phyloP scores from a whole-genome alignment of 2,797 vertebrate species.

The Eremophila alpestris region DNA sequence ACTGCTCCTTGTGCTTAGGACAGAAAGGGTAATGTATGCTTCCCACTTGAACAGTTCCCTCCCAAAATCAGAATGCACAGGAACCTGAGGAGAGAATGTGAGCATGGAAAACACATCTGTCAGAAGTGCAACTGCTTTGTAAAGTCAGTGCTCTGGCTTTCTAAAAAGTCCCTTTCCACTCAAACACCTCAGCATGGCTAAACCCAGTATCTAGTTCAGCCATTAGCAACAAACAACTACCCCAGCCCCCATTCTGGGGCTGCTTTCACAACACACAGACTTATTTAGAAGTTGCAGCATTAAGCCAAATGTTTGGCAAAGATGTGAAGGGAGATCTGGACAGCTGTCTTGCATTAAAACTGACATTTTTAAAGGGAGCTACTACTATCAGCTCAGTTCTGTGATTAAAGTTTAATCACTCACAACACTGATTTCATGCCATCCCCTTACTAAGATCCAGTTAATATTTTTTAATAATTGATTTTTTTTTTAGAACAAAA shows the following conservation, averaged over 20 bases:
- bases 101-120: constrained; percentile 34
- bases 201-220: neutral
- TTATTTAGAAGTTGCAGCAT: neutral
- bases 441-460: neutral
- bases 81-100: neutral
- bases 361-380: neutral
- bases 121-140: neutral
- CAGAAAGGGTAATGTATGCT: neutral
- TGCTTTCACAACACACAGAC: neutral
- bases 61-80: constrained; percentile 20
- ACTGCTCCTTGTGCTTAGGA: neutral
- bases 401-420: neutral
- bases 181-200: neutral
- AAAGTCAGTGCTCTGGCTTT: neutral
- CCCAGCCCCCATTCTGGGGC: neutral
- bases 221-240: neutral
- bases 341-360: neutral
- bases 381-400: neutral
- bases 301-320: neutral
- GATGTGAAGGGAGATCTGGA: neutral
- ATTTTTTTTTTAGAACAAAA: neutral
- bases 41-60: constrained; percentile 24
- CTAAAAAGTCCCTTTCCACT: neutral
- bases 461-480: neutral
- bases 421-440: neutral